Percentiles rank a stretch among this genome's conserved stretches.
phyloP scores from a whole-genome alignment of 2,797 vertebrate genomes.

The Hirundo rustica region DNA sequence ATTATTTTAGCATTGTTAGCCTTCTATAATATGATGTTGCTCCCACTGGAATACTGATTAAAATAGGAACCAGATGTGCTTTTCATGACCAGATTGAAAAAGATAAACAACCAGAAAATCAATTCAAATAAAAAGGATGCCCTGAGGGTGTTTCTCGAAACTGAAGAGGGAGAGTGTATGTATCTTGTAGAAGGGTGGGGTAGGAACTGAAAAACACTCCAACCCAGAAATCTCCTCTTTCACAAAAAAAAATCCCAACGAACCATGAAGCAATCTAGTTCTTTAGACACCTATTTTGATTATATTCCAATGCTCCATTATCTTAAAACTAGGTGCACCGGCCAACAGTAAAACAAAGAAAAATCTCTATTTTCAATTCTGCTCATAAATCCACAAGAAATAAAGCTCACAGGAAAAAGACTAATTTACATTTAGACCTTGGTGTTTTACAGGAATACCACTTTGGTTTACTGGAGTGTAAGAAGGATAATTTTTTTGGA shows the following conservation, averaged over 20 bases:
- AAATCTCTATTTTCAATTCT: not conserved
- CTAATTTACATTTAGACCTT: not conserved
- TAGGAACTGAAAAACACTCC: not conserved
- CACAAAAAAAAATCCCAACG: not conserved
- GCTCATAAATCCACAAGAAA: not conserved
- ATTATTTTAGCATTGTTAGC: slow-evolving; percentile 80
- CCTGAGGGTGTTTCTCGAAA: slow-evolving; percentile 63
- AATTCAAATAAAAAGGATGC: slow-evolving; percentile 74
- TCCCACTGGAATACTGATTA: slow-evolving; percentile 78
- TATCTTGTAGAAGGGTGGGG: slow-evolving; percentile 51
- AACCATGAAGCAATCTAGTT: slow-evolving; percentile 21
- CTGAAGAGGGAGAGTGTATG: slow-evolving; percentile 14
- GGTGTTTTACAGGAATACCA: not conserved
- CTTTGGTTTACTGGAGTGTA: not conserved
- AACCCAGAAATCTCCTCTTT: not conserved
- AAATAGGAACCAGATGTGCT: slow-evolving; percentile 81
- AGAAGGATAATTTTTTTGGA: not conserved
- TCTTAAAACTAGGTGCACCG: not conserved
- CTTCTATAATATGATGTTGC: slow-evolving; percentile 78
- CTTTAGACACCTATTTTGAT: slow-evolving; percentile 45
- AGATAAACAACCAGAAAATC: slow-evolving; percentile 77
- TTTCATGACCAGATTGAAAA: slow-evolving; percentile 75
- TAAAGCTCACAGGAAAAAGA: not conserved
- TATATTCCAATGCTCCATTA: not conserved
- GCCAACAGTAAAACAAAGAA: not conserved